Base-by-base conservation (phyloP, 2,888 invertebrate species). In the Eristalinus aeneus region DNA sequence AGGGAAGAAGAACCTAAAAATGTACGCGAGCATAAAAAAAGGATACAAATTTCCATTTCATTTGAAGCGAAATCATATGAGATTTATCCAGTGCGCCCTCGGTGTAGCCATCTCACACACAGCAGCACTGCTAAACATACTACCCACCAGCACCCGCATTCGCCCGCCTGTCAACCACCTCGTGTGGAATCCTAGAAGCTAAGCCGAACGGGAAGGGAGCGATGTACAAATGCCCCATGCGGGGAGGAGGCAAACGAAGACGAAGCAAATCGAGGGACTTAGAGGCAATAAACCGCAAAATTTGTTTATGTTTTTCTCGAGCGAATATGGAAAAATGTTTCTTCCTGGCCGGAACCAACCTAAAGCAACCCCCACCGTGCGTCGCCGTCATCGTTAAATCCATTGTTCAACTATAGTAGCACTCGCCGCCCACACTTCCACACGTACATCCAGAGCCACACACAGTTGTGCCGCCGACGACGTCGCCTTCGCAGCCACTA, bases 201-300 rank as follows among this genome's bases (percentile, higher is more conserved):
- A 10, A 9, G 16, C 3, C 1, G 46, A 16, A 16, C 16, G 8
- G 46, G 16, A 80, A 77, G 82, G 79, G 75, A 73, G 73, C 80
- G 27, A 22, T 56, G 74, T 72, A 68, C 60, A 69, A 73, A 74
- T 32, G 60, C 46, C 75, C 36, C 36, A 75, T 74, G 74, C 78
- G 79, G 60, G 78, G 77, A 61, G 72, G 74, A 78, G 61, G 77
- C 72, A 79, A 56, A 46, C 81, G 58, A 53, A 46, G 46, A 46
- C 46, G 46, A 46, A 84, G 83, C 84, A 88, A 88, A 88, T 88
- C 88, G 83, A 88, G 87, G 88, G 88, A 88, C 88, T 89, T 89
- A 89, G 88, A 78, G 88, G 88, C 88, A 89, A 88, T 89, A 89
- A 89, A 89, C 88, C 88, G 88, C 88, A 88, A 89, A 89, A 89